Evolutionary conservation across 2,113 vertebrate genomes (phyloP).

Genomic region (Dryoscopus gambensis): DNA sequence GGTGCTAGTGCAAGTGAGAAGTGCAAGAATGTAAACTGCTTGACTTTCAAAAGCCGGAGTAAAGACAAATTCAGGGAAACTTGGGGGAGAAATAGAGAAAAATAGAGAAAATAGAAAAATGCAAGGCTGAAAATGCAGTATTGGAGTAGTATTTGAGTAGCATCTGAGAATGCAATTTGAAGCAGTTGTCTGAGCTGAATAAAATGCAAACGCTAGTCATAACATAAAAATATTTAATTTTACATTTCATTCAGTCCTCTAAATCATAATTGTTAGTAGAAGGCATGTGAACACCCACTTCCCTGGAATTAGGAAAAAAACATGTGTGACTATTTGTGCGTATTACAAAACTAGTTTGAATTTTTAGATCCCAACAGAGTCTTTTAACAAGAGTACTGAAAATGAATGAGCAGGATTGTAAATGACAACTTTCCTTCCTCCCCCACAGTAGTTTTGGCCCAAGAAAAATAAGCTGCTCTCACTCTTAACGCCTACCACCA

Average conservation of each 20-base stretch:
- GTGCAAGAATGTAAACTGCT: background rate
- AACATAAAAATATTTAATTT: background rate
- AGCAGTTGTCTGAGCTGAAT: background rate
- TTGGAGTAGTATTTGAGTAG: background rate
- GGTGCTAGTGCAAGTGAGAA: background rate
- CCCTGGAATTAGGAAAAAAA: background rate
- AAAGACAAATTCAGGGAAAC: background rate
- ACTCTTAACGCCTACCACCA: background rate
- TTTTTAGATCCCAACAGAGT: background rate
- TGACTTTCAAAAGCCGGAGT: background rate
- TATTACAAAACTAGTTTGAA: background rate
- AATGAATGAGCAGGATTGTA: background rate
- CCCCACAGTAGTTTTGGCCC: background rate
- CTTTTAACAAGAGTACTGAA: background rate
- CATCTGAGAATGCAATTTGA: background rate
- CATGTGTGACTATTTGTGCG: background rate
- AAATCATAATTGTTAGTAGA: background rate
- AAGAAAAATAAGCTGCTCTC: background rate
- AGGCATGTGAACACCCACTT: background rate
- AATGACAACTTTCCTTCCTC: background rate
- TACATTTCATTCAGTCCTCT: background rate
- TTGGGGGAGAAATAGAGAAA: background rate
- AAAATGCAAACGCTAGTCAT: background rate
- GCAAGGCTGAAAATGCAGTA: background rate
- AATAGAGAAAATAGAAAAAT: background rate